A percentile compares a stretch with the other conserved stretches of the same genome.
Evolutionary conservation across 2,113 vertebrate species (phyloP).

Genomic region (Reinhardtius hippoglossoides): DNA sequence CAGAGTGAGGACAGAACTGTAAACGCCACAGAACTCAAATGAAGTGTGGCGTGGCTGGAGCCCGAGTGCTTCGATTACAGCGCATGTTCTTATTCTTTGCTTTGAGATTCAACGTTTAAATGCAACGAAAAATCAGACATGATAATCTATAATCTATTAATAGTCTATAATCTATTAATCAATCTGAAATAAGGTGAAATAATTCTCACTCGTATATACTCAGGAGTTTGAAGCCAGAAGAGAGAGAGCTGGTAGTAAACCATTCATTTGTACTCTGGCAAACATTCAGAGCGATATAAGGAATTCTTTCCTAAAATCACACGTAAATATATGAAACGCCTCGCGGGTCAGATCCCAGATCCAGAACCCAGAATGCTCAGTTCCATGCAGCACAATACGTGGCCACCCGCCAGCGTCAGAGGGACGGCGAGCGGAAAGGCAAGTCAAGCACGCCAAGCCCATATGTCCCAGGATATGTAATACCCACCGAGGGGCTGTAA

Average conservation of each 20-base stretch:
- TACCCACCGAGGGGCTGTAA: slow-evolving; percentile 22
- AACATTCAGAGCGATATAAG: slow-evolving; percentile 3
- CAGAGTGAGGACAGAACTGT: too few species aligned
- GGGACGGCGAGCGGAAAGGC: slow-evolving; percentile 35
- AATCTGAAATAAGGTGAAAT: too few species aligned
- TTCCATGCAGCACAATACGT: slow-evolving; percentile 38
- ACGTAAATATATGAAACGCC: slow-evolving; percentile 11
- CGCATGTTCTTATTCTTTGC: too few species aligned
- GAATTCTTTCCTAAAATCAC: background rate
- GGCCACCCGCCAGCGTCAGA: slow-evolving; percentile 10
- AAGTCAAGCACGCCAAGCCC: slow-evolving; percentile 55
- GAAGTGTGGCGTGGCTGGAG: too few species aligned
- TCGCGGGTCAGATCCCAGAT: background rate
- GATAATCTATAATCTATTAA: too few species aligned
- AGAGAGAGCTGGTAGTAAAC: background rate
- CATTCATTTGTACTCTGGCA: background rate
- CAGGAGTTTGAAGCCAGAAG: background rate
- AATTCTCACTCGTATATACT: background rate
- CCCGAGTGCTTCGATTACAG: too few species aligned
- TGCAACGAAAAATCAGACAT: too few species aligned
- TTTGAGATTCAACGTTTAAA: too few species aligned
- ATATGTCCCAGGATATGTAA: slow-evolving; percentile 52
- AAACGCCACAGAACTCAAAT: too few species aligned
- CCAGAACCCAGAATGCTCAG: slow-evolving; percentile 7
- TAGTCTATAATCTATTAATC: too few species aligned